These are phyloP conservation scores for Oeneis ivallda DNA, from an alignment of 2,888 invertebrate genomes.

Conservation along the genomic window DNA sequence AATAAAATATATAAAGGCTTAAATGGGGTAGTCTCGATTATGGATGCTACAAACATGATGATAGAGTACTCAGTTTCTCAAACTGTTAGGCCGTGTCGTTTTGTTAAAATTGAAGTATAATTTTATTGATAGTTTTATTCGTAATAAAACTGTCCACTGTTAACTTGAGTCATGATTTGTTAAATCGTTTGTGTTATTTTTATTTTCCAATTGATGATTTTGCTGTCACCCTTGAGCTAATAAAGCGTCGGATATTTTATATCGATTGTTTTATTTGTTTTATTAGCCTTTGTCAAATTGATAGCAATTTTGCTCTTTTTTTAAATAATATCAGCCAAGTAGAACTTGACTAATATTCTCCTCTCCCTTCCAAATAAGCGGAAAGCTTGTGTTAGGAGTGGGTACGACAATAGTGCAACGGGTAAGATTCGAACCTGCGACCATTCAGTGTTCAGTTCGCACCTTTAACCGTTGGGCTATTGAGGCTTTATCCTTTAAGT, in stretches of 20 bases:
- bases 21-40: conserved; percentile 42
- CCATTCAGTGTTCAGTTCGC: too few relatives aligned
- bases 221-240: conserved; percentile 79
- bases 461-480: too few relatives aligned
- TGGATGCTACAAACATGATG: conserved; percentile 35
- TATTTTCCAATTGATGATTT: conserved; percentile 75
- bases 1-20: too few relatives aligned
- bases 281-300: not conserved
- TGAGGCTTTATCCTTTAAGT: too few relatives aligned
- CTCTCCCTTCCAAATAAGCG: too few relatives aligned
- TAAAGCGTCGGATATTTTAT: conserved; percentile 78
- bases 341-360: too few relatives aligned
- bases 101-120: conserved; percentile 71
- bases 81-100: conserved; percentile 45
- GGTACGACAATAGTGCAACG: too few relatives aligned
- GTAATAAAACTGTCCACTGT: conserved; percentile 76
- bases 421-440: too few relatives aligned
- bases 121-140: conserved; percentile 76
- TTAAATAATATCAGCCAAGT: too few relatives aligned
- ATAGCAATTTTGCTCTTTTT: too few relatives aligned
- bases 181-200: conserved; percentile 79
- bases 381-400: too few relatives aligned
- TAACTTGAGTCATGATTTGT: conserved; percentile 81
- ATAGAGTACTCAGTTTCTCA: conserved; percentile 32
- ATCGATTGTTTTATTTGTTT: conserved; percentile 64